phyloP scores from a whole-genome alignment of 2,113 vertebrate genomes.

The Gnathonemus echidnorhynchus region DNA sequence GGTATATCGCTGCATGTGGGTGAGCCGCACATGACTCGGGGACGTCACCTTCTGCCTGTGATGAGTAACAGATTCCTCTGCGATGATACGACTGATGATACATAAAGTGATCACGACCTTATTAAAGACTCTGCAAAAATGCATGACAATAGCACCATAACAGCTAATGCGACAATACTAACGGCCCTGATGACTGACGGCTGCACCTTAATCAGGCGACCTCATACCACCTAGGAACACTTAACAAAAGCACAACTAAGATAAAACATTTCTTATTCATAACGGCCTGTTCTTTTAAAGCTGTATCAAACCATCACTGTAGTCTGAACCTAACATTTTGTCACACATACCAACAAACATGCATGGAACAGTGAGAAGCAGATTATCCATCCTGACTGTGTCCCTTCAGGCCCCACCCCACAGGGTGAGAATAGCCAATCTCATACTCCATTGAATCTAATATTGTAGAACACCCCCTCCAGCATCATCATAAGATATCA shows the following conservation, averaged over 20 bases:
- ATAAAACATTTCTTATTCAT: background rate
- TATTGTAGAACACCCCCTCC: background rate
- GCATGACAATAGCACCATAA: background rate
- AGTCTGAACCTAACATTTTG: background rate
- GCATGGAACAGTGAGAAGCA: background rate
- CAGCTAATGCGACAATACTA: background rate
- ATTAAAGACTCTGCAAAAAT: background rate
- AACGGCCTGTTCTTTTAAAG: background rate
- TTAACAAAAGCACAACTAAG: background rate
- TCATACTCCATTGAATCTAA: background rate
- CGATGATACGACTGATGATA: background rate
- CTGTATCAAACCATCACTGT: background rate
- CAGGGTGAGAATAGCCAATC: background rate
- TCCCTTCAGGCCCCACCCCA: background rate
- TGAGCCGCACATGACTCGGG: background rate
- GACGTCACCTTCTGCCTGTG: background rate
- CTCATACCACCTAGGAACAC: background rate
- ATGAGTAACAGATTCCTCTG: background rate
- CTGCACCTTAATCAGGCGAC: background rate
- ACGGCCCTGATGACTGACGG: background rate
- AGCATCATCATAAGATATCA: background rate
- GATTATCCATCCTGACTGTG: background rate
- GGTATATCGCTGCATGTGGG: background rate
- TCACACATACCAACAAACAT: background rate
- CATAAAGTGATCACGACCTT: background rate